Conservation (phyloP, 1,140 invertebrate species). For the Spodoptera litura region DNA sequence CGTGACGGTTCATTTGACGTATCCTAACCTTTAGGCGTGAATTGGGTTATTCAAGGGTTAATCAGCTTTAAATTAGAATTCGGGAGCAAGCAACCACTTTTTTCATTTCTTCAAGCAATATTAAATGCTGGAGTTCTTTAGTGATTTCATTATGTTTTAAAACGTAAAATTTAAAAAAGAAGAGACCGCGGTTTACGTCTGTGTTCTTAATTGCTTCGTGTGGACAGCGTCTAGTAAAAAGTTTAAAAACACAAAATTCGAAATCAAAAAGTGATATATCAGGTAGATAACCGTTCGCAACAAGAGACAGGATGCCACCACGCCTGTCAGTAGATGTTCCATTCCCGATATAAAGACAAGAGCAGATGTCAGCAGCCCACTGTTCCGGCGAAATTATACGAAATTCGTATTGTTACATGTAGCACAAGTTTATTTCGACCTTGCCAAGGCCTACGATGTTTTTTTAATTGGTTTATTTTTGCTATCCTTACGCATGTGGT, state of each 20-base stretch:
- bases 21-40: constrained; percentile 70
- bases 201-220: constrained; percentile 16
- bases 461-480: constrained; percentile 53
- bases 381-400: constrained; percentile 58
- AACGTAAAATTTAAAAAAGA: background rate
- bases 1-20: constrained; percentile 73
- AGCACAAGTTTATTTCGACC: constrained; percentile 55
- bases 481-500: constrained; percentile 8
- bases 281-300: constrained; percentile 43
- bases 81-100: constrained; percentile 25
- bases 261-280: constrained; percentile 47
- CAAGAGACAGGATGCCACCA: constrained; percentile 48
- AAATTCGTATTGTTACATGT: constrained; percentile 62
- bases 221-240: constrained; percentile 16
- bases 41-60: constrained; percentile 69
- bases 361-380: constrained; percentile 67
- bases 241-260: constrained; percentile 9
- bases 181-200: constrained; percentile 8
- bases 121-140: constrained; percentile 17
- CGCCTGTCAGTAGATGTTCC: constrained; percentile 64
- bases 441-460: constrained; percentile 59
- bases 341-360: constrained; percentile 68
- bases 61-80: constrained; percentile 71
- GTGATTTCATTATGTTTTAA: background rate
- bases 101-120: constrained; percentile 28